Conservation (phyloP, 2,113 vertebrate genomes). For the Sprattus sprattus region DNA sequence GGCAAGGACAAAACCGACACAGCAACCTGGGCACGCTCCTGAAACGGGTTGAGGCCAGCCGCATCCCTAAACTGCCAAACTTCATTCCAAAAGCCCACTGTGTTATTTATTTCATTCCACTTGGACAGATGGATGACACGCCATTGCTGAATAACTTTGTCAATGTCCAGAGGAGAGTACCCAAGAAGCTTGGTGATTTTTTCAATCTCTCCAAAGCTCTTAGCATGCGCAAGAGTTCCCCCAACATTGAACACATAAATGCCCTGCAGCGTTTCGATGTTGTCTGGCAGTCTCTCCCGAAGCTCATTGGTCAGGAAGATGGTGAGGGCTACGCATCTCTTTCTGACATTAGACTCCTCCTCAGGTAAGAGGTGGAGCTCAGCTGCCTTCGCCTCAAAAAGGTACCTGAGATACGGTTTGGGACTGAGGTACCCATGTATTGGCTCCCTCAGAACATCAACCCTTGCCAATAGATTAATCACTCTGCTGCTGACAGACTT, state of each 20-base stretch:
- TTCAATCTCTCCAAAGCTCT: constrained; percentile 32
- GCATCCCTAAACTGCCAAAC: no score
- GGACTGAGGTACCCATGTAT: no score
- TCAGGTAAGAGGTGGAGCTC: no score
- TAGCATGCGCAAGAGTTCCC: constrained; percentile 24
- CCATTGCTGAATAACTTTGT: constrained; percentile 38
- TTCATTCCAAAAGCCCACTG: constrained; percentile 15
- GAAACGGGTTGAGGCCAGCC: no score
- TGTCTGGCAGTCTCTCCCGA: constrained; percentile 26
- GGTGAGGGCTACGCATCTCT: constrained; percentile 29
- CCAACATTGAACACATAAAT: constrained; percentile 41
- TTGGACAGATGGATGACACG: neutral
- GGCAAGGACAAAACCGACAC: no score
- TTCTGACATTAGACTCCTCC: constrained; percentile 27
- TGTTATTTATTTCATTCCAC: neutral
- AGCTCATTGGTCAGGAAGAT: constrained; percentile 32
- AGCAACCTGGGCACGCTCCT: no score
- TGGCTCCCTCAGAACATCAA: no score
- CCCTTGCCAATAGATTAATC: constrained; percentile 28
- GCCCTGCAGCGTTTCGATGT: constrained; percentile 28
- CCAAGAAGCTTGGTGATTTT: constrained; percentile 20
- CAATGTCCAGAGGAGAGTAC: constrained; percentile 12
- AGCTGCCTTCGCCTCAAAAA: no score
- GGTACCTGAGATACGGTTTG: no score
- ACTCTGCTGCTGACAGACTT: constrained; percentile 31